Evolutionary conservation across 2,888 invertebrate genomes (phyloP), one percentile per base, ranked within the genome.

Genomic region (Euplexia lucipara): DNA sequence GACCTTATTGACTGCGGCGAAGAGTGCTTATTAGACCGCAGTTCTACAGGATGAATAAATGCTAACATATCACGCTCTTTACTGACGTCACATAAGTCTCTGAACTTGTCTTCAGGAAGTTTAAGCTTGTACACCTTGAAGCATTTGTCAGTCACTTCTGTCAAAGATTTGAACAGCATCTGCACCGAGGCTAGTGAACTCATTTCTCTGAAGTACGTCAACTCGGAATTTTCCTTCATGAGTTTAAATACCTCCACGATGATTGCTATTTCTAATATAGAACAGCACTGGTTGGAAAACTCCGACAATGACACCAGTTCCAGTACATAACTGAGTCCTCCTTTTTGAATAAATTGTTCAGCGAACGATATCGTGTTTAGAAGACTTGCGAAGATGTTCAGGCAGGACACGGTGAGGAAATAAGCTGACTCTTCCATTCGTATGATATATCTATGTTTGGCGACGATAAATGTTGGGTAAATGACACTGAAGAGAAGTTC

Each of bases 401-500:
- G 83, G 61, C 96, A 96, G 0, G 96, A 96, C 4, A 96, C 94
- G 1, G 96, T 94, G 1, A 96, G 87, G 78, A 96, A 96, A 68
- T 96, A 96, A 0, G 96, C 93, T 0, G 93, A 87, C n/a, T 96
- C 95, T 18, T 92, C 92, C 62, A 91, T 87, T 3, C 91, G 87
- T 45, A 93, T 93, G 18, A 93, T 91, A 75, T 95, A 96, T 61
- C 91, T 85, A 51, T 91, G 91, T 76, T 96, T 96, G 0, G 96
- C 94, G 8, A 94, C 95, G 12, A 96, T 89, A 75, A 97, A 96
- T 0, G 96, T 96, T 0, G 96, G 96, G 81, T 96, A 96, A 56
- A 96, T 96, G 0, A 97, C 96, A 56, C 95, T 93, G 70, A 96
- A 96, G 0, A 97, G 91, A 18, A 97, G 86, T 75, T 96, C 96